Evolutionary conservation across 2,113 vertebrate genomes (phyloP), one percentile per base, ranked within the genome.

Genomic region (Turnix velox): DNA sequence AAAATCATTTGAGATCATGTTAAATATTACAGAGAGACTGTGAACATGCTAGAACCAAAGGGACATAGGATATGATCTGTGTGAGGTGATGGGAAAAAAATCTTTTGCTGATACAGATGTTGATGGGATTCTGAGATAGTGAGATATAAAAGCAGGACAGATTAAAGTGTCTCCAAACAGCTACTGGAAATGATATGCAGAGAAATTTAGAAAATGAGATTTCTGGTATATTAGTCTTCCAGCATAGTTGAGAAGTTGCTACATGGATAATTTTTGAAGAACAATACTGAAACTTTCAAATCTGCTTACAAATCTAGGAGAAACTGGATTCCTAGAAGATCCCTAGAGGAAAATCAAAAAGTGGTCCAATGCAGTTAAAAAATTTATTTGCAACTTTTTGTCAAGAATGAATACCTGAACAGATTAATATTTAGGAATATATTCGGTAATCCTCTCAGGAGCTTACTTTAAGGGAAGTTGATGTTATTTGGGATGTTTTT

Each of bases 1-100:
- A 35, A 94, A 87, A 54, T 76, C 43, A 89, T 95, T 83, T n/a
- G 78, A 87, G 72, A 85, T 85, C 62, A 54, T 45, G 62, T 92
- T 45, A 91, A n/a, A 19, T 57, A 1, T 82, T 84, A 69, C 3
- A 76, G 66, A 55, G 14, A 62, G 57, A 67, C 6, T 0, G 0
- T 27, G 77, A 76, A 68, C 24, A 8, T 68, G 25, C 28, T 46
- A 30, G 31, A 89, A 54, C 28, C 48, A 72, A 46, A 86, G 65
- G n/a, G 20, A 45, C 19, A 20, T 71, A 1, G 37, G 43, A 33
- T 52, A 43, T 73, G 59, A 58, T 46, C 37, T 45, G 23, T 14
- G 8, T 37, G 28, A 80, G 23, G 3, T 69, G 33, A n/a, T 55
- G 20, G 18, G 27, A 76, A 57, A 87, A 57, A 28, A 55, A 48